Percentiles rank a stretch among this genome's conserved stretches.
Evolutionary conservation across 2,113 vertebrate genomes (phyloP).

Genomic region (Takifugu bimaculatus): DNA sequence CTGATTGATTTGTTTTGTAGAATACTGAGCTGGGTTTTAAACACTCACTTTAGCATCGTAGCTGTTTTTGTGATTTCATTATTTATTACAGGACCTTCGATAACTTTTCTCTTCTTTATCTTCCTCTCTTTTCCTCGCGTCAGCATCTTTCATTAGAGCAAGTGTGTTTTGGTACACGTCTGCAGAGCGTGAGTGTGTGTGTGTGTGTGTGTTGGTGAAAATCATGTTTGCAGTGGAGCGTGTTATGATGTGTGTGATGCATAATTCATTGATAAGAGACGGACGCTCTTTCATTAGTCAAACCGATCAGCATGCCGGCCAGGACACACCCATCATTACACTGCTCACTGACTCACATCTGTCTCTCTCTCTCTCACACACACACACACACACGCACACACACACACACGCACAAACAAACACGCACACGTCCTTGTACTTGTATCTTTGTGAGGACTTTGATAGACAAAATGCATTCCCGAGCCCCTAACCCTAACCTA

Average conservation of each 20-base stretch:
- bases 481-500: no score
- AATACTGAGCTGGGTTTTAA: no score
- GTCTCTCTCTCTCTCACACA: not conserved
- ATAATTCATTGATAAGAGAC: slow-evolving; percentile 60
- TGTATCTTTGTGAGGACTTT: no score
- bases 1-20: no score
- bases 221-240: slow-evolving; percentile 47
- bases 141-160: slow-evolving; percentile 23
- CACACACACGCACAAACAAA: not conserved
- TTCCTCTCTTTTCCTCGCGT: not conserved
- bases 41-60: not conserved
- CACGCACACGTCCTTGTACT: not conserved
- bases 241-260: slow-evolving; percentile 51
- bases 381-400: not conserved
- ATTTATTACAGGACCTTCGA: not conserved
- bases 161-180: not conserved
- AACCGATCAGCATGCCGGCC: slow-evolving; percentile 30
- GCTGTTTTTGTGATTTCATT: not conserved
- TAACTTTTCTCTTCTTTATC: not conserved
- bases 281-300: slow-evolving; percentile 59
- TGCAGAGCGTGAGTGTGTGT: slow-evolving; percentile 30
- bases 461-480: no score
- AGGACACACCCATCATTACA: slow-evolving; percentile 50
- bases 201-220: slow-evolving; percentile 34
- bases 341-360: slow-evolving; percentile 48